Conservation (phyloP, 2,888 invertebrate species). For the Caenorhabditis sp. region DNA sequence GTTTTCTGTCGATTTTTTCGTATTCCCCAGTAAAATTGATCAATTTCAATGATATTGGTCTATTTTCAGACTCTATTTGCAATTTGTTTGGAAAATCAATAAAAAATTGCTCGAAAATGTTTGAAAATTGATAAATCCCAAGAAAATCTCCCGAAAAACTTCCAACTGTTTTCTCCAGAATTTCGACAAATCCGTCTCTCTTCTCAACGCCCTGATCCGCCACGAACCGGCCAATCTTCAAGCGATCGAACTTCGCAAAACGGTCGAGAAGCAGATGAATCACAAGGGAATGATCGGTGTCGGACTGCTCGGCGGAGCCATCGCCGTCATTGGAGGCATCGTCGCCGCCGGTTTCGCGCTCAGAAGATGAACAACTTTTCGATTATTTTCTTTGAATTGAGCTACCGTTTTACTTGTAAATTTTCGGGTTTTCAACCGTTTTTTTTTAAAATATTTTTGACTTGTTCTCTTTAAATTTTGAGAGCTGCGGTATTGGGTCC, state of each 20-base stretch:
- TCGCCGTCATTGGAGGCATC: constrained; percentile 32
- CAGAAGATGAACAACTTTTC: constrained; percentile 5
- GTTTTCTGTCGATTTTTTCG: too few species aligned
- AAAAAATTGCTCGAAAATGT: too few species aligned
- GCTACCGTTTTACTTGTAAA: not conserved
- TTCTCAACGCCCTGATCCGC: constrained; percentile 34
- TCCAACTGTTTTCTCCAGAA: constrained; percentile 17
- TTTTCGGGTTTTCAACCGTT: not conserved
- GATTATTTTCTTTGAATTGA: not conserved
- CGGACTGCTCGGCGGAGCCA: constrained; percentile 45
- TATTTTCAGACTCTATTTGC: too few species aligned
- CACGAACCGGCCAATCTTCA: constrained; percentile 45
- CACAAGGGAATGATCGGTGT: constrained; percentile 42
- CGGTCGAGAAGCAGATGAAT: constrained; percentile 45
- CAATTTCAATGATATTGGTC: too few species aligned
- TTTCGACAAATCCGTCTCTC: constrained; percentile 41
- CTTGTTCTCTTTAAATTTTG: too few species aligned
- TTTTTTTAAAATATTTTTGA: not conserved
- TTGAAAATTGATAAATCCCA: too few species aligned
- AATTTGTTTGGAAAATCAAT: too few species aligned
- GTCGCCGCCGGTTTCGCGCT: constrained; percentile 41
- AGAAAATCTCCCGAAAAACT: not conserved
- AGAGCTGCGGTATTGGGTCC: too few species aligned
- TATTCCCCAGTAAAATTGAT: too few species aligned
- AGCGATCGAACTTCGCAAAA: constrained; percentile 30